Evolutionary conservation across 1,140 invertebrate species (phyloP).

Genomic region (Centruroides vittatus): DNA sequence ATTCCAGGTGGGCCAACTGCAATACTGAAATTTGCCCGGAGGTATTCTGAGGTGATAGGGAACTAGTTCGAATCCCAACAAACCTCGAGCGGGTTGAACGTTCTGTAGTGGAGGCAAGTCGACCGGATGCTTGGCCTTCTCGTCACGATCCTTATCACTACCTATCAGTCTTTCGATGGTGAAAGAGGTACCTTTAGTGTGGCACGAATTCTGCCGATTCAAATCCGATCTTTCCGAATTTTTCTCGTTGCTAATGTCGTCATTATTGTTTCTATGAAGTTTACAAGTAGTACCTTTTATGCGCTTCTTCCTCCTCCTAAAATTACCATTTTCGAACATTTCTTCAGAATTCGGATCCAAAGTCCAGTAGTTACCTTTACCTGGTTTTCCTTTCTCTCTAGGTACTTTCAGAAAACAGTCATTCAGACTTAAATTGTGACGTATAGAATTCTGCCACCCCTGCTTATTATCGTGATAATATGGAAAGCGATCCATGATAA

Average conservation of each 20-base stretch:
- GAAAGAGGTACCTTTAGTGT: conserved; percentile 8
- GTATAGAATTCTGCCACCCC: conserved; percentile 50
- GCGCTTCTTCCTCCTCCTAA: conserved; percentile 34
- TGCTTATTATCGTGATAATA: conserved; percentile 44
- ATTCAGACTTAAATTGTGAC: conserved; percentile 44
- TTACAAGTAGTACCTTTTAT: too few relatives aligned
- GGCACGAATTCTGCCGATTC: too few relatives aligned
- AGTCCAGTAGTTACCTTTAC: conserved; percentile 49
- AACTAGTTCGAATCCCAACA: too few relatives aligned
- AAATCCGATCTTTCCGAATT: too few relatives aligned
- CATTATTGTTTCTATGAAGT: too few relatives aligned
- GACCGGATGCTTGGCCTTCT: too few relatives aligned
- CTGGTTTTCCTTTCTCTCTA: conserved; percentile 37
- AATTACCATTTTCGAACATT: conserved; percentile 51
- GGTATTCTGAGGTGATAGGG: too few relatives aligned
- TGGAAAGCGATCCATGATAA: conserved; percentile 40
- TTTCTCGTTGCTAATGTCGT: too few relatives aligned
- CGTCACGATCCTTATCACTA: not conserved
- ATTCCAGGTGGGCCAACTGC: too few relatives aligned
- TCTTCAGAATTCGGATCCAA: conserved; percentile 40
- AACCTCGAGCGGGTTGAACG: too few relatives aligned
- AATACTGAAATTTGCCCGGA: too few relatives aligned
- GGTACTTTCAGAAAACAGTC: conserved; percentile 44
- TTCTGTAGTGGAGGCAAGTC: too few relatives aligned
- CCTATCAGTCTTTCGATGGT: conserved; percentile 11